Evolutionary conservation across 2,113 vertebrate genomes (phyloP).

Genomic region (Lophochroa leadbeateri): DNA sequence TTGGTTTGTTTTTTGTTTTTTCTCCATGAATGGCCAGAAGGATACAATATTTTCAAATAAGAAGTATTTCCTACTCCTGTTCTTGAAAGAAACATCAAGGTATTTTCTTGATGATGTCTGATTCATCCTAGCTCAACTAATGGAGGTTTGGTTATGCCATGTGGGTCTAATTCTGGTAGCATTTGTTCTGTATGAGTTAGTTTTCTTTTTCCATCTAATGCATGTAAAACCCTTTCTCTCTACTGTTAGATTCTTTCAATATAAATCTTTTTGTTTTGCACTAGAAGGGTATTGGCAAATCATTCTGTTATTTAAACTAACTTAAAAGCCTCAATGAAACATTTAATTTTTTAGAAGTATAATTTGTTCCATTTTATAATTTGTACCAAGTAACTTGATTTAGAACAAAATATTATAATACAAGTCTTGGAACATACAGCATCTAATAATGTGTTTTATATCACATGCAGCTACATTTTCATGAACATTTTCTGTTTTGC

Average conservation of each 20-base stretch:
- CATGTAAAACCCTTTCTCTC: not conserved
- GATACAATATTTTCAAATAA: not conserved
- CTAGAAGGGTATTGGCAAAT: not conserved
- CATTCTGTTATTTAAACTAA: not conserved
- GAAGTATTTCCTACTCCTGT: not conserved
- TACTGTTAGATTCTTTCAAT: not conserved
- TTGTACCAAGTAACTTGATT: not conserved
- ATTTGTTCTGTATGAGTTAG: slow-evolving; percentile 30
- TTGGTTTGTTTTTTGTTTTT: not conserved
- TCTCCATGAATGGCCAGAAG: not conserved
- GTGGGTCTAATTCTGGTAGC: not conserved
- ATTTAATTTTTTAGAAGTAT: not conserved
- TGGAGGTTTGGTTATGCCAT: not conserved
- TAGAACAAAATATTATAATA: not conserved
- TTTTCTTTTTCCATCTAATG: slow-evolving; percentile 6
- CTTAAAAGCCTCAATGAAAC: not conserved
- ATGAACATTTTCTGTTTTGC: not conserved
- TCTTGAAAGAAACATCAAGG: not conserved
- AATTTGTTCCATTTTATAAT: not conserved
- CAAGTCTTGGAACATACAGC: not conserved
- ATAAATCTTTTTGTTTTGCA: not conserved
- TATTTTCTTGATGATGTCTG: not conserved
- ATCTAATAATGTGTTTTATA: not conserved
- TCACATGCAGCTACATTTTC: not conserved
- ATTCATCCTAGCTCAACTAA: not conserved